Percentiles rank a stretch among this genome's conserved stretches.
Evolutionary conservation across 2,797 vertebrate species (phyloP).

Genomic region (Cyclura pinguis): DNA sequence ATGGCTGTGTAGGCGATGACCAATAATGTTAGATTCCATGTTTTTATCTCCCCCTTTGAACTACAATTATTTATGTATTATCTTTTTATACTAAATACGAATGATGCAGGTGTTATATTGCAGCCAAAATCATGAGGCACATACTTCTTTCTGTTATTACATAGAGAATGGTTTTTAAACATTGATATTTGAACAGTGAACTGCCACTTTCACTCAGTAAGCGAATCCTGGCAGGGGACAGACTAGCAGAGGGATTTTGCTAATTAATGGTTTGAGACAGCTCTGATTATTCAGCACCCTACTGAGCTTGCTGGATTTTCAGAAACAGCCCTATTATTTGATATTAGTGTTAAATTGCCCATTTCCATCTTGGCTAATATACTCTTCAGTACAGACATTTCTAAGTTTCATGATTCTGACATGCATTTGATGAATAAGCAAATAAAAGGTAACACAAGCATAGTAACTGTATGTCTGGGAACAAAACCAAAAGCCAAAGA

Average conservation of each 20-base stretch:
- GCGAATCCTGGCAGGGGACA: slow-evolving; percentile 40
- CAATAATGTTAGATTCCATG: neutral
- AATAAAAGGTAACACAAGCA: slow-evolving; percentile 28
- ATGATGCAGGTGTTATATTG: no score
- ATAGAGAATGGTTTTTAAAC: slow-evolving; percentile 30
- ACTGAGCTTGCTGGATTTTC: slow-evolving; percentile 63
- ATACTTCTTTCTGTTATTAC: no score
- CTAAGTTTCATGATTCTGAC: slow-evolving; percentile 10
- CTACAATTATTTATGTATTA: no score
- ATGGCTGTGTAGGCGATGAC: neutral
- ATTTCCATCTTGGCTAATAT: slow-evolving; percentile 23
- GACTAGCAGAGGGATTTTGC: slow-evolving; percentile 44
- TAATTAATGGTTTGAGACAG: slow-evolving; percentile 66
- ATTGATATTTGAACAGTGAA: slow-evolving; percentile 24
- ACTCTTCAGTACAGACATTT: slow-evolving; percentile 33
- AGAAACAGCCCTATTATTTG: slow-evolving; percentile 68
- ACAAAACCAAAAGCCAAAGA: slow-evolving; percentile 40
- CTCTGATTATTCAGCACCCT: slow-evolving; percentile 51
- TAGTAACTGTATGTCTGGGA: slow-evolving; percentile 30
- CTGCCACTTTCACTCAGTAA: slow-evolving; percentile 46
- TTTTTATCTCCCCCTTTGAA: neutral
- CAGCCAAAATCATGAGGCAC: no score
- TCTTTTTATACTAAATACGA: no score
- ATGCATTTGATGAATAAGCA: slow-evolving; percentile 12
- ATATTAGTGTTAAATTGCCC: slow-evolving; percentile 68